Evolutionary conservation across 35 echinoderm and acorn worm species (phyloP).

Genomic region (Amphiura filiformis): DNA sequence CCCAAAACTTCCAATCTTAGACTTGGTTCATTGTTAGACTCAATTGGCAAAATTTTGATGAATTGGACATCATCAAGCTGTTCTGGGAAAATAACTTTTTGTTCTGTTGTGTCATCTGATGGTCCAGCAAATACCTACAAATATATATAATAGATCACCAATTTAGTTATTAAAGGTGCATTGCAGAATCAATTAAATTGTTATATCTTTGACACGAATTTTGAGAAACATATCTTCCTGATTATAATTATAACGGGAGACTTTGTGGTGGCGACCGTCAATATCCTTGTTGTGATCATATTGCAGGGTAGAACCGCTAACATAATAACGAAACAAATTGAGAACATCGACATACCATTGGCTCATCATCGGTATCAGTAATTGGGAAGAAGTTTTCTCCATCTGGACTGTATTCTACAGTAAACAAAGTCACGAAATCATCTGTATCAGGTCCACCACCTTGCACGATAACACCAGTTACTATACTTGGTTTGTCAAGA

Average conservation of each 20-base stretch:
- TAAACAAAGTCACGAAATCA: constrained; percentile 53
- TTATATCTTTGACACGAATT: too few relatives aligned
- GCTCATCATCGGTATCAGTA: neutral
- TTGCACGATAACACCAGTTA: constrained; percentile 68
- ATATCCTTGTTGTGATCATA: too few relatives aligned
- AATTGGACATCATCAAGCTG: neutral
- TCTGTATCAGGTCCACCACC: constrained; percentile 47
- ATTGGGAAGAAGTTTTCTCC: constrained; percentile 47
- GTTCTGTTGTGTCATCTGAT: constrained; percentile 25
- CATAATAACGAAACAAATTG: too few relatives aligned
- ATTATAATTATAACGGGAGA: too few relatives aligned
- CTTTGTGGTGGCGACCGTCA: too few relatives aligned
- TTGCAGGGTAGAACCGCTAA: too few relatives aligned
- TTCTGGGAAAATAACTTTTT: neutral
- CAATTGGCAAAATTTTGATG: constrained; percentile 5
- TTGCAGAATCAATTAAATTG: too few relatives aligned
- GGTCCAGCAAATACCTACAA: constrained; percentile 44
- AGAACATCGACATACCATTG: too few relatives aligned
- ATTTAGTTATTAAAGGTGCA: too few relatives aligned
- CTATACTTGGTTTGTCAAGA: constrained; percentile 26
- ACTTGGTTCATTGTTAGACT: neutral
- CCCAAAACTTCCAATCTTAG: neutral
- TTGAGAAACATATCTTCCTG: too few relatives aligned
- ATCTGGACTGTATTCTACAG: constrained; percentile 58
- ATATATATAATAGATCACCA: neutral